Base-by-base conservation (phyloP, 2,797 vertebrate genomes). In the Chelon labrosus region DNA sequence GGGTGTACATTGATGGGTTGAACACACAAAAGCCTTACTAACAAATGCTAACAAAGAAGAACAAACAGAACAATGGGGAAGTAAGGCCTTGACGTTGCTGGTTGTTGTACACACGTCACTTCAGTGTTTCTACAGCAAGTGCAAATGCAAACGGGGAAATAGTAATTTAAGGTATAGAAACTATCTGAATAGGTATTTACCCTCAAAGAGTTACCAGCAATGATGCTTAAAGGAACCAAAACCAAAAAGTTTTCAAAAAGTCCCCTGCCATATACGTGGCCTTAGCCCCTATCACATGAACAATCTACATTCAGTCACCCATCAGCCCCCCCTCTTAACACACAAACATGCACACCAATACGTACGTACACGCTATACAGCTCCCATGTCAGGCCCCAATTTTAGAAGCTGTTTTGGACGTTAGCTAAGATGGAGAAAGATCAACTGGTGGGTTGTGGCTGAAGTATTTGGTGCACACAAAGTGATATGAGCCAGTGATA, bases 401-500 rank as follows among this genome's bases (percentile, higher is more conserved):
- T 69, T 73, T 51, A 56, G 72, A 39, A 65, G 17, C 31, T 59
- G 68, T 67, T 85, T 59, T 65, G 20, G 16, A 67, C 47, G 50
- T 57, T 14, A 42, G 38, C 64, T 16, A 19, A 52, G 64, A 74
- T 7, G 46, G 42, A 51, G 74, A 70, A 25, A 59, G 53, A 62
- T 56, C 4, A 56, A 7, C 44, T 17, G 8, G 17, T 47, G 44
- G n/a, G 4, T 47, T 47, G 17, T 9, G 16, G 44, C 8, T n/a
- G 7, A 47, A 47, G 44, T 9, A 47, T n/a, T 8, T n/a, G 8
- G 17, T n/a, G 17, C 31, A 58, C 54, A 39, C 42, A 67, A 31
- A 57, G 25, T 25, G 65, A 70, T 53, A 41, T 42, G 37, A 75
- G 52, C 10, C n/a, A 5, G 42, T 80, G 69, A 76, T 70, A 12